Evolutionary conservation across 2,888 invertebrate genomes (phyloP).

Genomic region (Heliconius sara): DNA sequence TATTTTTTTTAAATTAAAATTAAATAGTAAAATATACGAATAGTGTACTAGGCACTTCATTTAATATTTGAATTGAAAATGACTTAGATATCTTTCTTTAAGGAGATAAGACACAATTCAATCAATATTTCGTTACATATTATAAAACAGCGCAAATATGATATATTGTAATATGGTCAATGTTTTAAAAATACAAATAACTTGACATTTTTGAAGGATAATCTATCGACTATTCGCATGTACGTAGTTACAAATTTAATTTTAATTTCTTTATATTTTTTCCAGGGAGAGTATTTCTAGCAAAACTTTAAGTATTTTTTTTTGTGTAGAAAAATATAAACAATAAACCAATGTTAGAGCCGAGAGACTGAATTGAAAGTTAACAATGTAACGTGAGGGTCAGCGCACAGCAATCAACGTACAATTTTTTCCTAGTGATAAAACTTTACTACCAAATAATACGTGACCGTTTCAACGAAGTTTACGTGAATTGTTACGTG

Average conservation of each 20-base stretch:
- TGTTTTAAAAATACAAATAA: too few relatives aligned
- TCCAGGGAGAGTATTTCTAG: neutral
- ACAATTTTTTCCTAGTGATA: constrained; percentile 20
- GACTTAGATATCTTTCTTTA: too few relatives aligned
- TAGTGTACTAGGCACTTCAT: too few relatives aligned
- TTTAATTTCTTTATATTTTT: constrained; percentile 19
- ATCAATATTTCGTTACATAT: too few relatives aligned
- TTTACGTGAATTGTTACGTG: neutral
- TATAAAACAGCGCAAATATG: too few relatives aligned
- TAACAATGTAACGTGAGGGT: constrained; percentile 41
- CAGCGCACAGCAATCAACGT: constrained; percentile 32
- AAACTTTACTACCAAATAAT: constrained; percentile 9
- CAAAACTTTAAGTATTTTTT: neutral
- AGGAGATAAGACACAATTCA: too few relatives aligned
- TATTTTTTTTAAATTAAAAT: too few relatives aligned
- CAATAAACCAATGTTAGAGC: constrained; percentile 26
- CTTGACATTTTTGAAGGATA: too few relatives aligned
- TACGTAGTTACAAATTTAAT: neutral
- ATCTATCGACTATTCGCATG: neutral
- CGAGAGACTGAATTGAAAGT: constrained; percentile 35
- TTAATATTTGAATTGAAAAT: too few relatives aligned
- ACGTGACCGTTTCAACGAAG: neutral
- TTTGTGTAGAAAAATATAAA: constrained; percentile 25
- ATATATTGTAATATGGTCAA: too few relatives aligned
- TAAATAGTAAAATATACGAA: too few relatives aligned